Conservation (phyloP, 2,797 vertebrate genomes). For the Odontamblyopus lacepedii region DNA sequence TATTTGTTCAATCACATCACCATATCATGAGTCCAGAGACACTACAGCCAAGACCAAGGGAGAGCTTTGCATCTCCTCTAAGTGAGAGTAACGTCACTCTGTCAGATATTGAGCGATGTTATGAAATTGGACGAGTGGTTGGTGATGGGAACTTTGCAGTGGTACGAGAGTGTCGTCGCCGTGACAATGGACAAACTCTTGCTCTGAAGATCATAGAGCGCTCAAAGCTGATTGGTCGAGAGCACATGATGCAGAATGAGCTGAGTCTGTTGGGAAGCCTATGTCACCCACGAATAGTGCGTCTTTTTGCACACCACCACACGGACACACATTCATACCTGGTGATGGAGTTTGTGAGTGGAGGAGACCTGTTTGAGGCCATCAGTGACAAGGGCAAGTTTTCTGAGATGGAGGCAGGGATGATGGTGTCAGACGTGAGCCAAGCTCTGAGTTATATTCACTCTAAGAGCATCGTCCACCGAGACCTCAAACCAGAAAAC, state of each 20-base stretch:
- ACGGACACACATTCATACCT: slow-evolving; percentile 87
- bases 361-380: slow-evolving; percentile 95
- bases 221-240: slow-evolving; percentile 89
- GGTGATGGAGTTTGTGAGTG: slow-evolving; percentile 91
- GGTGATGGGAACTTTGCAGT: slow-evolving; percentile 96
- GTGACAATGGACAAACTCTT: slow-evolving; percentile 72
- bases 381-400: slow-evolving; percentile 90
- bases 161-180: slow-evolving; percentile 87
- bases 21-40: slow-evolving; percentile 24
- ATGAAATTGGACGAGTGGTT: slow-evolving; percentile 87
- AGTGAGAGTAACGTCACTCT: slow-evolving; percentile 68
- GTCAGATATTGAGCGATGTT: slow-evolving; percentile 82
- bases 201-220: slow-evolving; percentile 95
- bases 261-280: slow-evolving; percentile 89
- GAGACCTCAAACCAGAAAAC: slow-evolving; percentile 97
- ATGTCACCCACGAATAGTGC: slow-evolving; percentile 89
- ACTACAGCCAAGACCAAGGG: slow-evolving; percentile 8
- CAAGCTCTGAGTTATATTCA: slow-evolving; percentile 92
- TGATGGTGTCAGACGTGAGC: slow-evolving; percentile 90
- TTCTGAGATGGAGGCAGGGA: slow-evolving; percentile 82
- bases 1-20: slow-evolving; percentile 20
- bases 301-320: slow-evolving; percentile 88
- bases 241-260: slow-evolving; percentile 96
- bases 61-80: slow-evolving; percentile 42
- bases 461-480: slow-evolving; percentile 89